A percentile compares a stretch with the other conserved stretches of the same genome.
Conservation (phyloP, 2,888 invertebrate genomes). For the Idaea straminata region DNA sequence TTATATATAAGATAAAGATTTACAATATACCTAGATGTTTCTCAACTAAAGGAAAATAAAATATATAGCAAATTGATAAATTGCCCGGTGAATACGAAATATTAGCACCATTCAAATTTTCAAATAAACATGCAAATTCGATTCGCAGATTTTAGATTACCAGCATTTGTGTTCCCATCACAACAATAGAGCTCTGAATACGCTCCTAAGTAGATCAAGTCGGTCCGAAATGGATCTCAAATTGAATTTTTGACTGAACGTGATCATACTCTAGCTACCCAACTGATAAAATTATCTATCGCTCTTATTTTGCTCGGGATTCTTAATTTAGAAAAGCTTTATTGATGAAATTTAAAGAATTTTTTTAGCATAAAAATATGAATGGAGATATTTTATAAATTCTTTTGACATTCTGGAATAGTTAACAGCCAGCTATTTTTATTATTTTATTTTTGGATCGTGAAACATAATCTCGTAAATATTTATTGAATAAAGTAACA, state of each 20-base stretch:
- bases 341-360: background rate
- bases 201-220: background rate
- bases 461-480: too few relatives aligned
- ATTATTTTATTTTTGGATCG: too few relatives aligned
- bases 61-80: background rate
- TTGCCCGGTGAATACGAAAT: background rate
- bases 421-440: too few relatives aligned
- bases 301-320: background rate
- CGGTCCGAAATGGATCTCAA: constrained; percentile 1
- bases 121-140: background rate
- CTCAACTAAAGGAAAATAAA: too few relatives aligned
- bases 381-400: too few relatives aligned
- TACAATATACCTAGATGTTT: too few relatives aligned
- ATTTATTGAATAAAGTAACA: too few relatives aligned
- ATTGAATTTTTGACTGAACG: background rate
- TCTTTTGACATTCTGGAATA: too few relatives aligned
- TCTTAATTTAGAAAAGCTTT: background rate
- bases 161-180: background rate
- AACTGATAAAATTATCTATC: background rate
- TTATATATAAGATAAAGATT: too few relatives aligned
- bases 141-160: background rate
- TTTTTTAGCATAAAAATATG: too few relatives aligned
- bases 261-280: background rate
- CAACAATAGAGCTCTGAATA: background rate
- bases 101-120: background rate